A percentile compares a stretch with the other conserved stretches of the same genome.
Evolutionary conservation across 2,797 vertebrate genomes (phyloP).

Genomic region (Carapus acus): DNA sequence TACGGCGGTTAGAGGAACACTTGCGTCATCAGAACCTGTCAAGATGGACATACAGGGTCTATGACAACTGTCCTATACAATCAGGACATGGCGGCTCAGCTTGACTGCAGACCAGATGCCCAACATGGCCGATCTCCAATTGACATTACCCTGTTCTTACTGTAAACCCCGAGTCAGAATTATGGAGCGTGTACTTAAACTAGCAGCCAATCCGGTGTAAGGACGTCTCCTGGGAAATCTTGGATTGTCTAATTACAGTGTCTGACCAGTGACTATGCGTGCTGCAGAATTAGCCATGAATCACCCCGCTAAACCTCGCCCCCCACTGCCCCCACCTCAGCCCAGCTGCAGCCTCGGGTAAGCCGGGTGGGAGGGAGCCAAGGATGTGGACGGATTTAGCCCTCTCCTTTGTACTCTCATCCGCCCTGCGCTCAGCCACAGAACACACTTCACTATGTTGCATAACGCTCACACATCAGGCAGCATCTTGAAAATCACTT

Average conservation of each 20-base stretch:
- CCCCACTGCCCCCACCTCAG: constrained; percentile 10
- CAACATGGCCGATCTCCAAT: too few species aligned
- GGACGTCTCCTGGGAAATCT: constrained; percentile 3
- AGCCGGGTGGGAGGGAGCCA: constrained; percentile 32
- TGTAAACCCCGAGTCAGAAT: constrained; percentile 9
- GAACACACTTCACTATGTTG: constrained; percentile 42
- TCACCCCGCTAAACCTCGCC: neutral
- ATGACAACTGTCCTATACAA: constrained; percentile 43
- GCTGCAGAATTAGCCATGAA: constrained; percentile 25
- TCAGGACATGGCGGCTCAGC: constrained; percentile 19
- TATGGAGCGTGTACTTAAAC: constrained; percentile 4
- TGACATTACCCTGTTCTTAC: constrained; percentile 26
- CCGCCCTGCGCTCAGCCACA: constrained; percentile 31
- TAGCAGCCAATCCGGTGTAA: constrained; percentile 8
- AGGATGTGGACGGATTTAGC: constrained; percentile 41
- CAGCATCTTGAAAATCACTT: constrained; percentile 20
- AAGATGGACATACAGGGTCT: constrained; percentile 27
- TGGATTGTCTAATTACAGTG: constrained; percentile 17
- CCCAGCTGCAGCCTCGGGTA: constrained; percentile 29
- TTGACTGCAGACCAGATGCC: constrained; percentile 39
- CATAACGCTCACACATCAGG: constrained; percentile 40
- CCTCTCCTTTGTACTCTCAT: constrained; percentile 42
- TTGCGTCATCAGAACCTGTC: neutral
- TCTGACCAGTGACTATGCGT: constrained; percentile 17
- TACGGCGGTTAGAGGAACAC: too few species aligned